Evolutionary conservation across 2,888 invertebrate genomes (phyloP).

Genomic region (Sminthurides aquaticus): DNA sequence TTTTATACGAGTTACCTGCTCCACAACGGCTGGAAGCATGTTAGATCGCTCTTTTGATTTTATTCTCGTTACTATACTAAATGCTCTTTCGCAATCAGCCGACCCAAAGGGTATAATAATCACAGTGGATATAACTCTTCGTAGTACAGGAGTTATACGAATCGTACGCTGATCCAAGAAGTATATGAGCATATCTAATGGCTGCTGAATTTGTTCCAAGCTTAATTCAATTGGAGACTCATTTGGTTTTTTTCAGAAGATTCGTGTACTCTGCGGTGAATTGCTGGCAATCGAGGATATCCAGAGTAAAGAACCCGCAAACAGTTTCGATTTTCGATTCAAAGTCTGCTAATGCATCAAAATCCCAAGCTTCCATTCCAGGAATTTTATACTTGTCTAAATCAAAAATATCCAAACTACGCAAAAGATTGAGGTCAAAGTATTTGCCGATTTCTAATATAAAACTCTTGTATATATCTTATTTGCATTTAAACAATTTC

Average conservation of each 20-base stretch:
- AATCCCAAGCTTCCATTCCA: too few relatives aligned
- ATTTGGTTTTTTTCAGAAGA: not conserved
- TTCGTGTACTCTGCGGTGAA: not conserved
- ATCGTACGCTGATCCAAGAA: too few relatives aligned
- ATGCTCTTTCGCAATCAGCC: not conserved
- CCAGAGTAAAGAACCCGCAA: not conserved
- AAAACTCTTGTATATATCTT: not conserved
- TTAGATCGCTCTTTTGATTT: not conserved
- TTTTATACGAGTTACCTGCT: not conserved
- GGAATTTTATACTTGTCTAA: not conserved
- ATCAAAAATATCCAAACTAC: not conserved
- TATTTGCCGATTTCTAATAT: not conserved
- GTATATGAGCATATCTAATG: too few relatives aligned
- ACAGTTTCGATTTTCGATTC: not conserved
- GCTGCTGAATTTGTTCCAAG: too few relatives aligned
- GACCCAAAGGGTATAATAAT: constrained; percentile 1
- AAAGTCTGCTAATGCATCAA: not conserved
- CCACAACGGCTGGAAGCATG: not conserved
- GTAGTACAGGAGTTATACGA: too few relatives aligned
- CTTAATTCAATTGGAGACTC: too few relatives aligned
- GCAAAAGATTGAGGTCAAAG: not conserved
- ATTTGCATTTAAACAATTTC: not conserved
- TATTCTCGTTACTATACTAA: not conserved
- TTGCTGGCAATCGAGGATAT: not conserved
- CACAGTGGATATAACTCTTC: not conserved